Percentiles rank a stretch among this genome's conserved stretches.
phyloP scores from a whole-genome alignment of 2,113 vertebrate genomes.

The Phaethornis superciliosus region DNA sequence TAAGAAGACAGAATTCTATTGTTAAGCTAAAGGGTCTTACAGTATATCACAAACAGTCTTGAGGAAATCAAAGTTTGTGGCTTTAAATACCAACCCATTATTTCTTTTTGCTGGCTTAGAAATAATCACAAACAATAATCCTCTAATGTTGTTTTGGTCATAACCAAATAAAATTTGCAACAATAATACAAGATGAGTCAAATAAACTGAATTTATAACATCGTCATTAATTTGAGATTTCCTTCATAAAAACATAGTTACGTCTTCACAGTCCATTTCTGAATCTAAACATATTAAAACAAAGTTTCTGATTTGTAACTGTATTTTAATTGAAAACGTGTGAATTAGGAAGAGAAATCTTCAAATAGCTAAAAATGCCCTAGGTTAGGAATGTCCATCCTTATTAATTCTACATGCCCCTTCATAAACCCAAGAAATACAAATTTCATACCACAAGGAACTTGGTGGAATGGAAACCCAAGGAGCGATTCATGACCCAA shows the following conservation, averaged over 20 bases:
- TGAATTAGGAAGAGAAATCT: neutral
- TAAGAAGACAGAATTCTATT: neutral
- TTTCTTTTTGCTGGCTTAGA: neutral
- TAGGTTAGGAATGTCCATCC: neutral
- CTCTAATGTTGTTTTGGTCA: neutral
- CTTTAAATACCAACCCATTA: neutral
- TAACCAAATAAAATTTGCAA: neutral
- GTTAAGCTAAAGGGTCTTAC: neutral
- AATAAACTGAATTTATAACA: neutral
- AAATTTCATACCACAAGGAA: rapidly evolving
- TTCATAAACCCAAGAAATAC: neutral
- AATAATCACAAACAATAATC: neutral
- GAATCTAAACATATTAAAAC: constrained; percentile 3
- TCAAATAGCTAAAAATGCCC: neutral
- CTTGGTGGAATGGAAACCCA: neutral
- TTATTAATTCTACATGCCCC: neutral
- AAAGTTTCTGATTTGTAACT: neutral
- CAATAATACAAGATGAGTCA: neutral
- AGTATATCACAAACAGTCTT: neutral
- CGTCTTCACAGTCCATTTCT: constrained; percentile 4
- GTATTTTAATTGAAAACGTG: neutral
- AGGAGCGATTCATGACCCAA: neutral
- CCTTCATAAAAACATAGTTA: neutral
- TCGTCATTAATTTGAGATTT: neutral
- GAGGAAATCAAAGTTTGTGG: neutral